Evolutionary conservation across 2,797 vertebrate genomes (phyloP).

Genomic region (Sebastes diploproa): DNA sequence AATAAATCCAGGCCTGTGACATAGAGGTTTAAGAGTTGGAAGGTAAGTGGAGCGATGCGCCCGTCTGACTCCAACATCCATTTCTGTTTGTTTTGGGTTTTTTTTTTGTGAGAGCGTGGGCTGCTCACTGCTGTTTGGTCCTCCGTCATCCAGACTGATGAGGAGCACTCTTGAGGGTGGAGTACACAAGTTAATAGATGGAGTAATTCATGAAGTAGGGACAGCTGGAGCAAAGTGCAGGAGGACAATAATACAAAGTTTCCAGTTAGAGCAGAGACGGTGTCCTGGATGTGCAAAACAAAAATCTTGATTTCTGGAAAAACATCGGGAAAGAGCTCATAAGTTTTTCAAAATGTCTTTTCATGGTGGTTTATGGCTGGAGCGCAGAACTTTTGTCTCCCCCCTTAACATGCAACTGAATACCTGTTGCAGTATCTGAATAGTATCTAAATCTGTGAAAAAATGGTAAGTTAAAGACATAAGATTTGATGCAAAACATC

Average conservation of each 20-base stretch:
- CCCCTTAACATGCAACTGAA: background rate
- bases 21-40: background rate
- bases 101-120: background rate
- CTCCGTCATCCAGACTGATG: conserved; percentile 2
- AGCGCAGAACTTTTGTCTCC: background rate
- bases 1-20: background rate
- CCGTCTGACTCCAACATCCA: background rate
- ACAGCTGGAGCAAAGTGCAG: background rate
- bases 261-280: background rate
- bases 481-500: background rate
- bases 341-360: background rate
- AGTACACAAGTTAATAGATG: background rate
- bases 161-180: background rate
- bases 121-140: background rate
- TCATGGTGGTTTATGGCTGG: background rate
- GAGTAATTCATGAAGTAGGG: background rate
- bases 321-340: background rate
- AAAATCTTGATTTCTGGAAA: background rate
- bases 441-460: background rate
- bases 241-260: background rate
- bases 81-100: background rate
- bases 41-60: background rate
- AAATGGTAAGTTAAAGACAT: background rate
- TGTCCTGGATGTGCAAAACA: background rate
- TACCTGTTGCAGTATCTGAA: background rate